Conservation (phyloP, 2,888 invertebrate species). For the Leptarthrus brevirostris region DNA sequence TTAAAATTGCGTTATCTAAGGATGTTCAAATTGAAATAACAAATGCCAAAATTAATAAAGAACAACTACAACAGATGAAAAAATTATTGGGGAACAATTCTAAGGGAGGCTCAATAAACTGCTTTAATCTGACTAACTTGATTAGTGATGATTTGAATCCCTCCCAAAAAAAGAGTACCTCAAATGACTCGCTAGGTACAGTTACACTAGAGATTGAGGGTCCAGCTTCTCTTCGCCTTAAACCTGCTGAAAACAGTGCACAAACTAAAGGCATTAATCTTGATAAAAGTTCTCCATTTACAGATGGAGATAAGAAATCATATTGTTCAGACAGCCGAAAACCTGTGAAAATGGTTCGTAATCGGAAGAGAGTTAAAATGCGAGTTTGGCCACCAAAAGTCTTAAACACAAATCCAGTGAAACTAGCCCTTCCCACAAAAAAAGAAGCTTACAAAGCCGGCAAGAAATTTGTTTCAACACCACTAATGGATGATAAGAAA, state of each 20-base stretch:
- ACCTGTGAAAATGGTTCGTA: neutral
- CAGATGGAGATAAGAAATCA: neutral
- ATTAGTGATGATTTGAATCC: neutral
- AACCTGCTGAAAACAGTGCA: neutral
- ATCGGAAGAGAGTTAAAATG: too few species aligned
- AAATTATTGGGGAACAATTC: neutral
- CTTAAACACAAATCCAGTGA: too few species aligned
- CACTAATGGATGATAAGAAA: too few species aligned
- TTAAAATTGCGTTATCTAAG: constrained; percentile 7
- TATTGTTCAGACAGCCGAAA: neutral
- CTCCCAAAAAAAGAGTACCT: too few species aligned
- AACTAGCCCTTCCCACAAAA: too few species aligned
- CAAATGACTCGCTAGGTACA: neutral
- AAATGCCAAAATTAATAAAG: constrained; percentile 6
- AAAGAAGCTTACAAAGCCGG: too few species aligned
- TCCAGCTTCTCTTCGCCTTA: neutral
- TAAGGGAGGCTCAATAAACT: neutral
- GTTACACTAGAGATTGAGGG: neutral
- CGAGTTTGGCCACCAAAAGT: too few species aligned
- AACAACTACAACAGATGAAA: neutral
- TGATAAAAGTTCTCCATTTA: neutral
- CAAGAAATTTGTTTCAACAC: too few species aligned
- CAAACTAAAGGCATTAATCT: neutral
- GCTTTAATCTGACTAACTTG: neutral
- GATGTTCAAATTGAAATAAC: constrained; percentile 16